phyloP scores from a whole-genome alignment of 1,140 invertebrate species.

The Calliopsis andreniformis region DNA sequence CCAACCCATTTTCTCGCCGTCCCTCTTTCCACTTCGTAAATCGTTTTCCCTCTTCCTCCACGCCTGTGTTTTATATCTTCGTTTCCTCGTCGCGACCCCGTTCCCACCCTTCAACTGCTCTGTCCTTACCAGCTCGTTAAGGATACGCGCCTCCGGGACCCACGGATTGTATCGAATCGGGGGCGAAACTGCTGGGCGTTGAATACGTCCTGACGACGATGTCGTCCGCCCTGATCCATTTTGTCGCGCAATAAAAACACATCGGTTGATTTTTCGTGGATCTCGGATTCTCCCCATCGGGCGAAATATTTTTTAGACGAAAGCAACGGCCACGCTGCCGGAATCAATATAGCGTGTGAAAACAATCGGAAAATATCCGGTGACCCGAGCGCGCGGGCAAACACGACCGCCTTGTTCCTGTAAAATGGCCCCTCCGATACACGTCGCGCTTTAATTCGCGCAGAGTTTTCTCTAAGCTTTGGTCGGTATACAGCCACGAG shows the following conservation, averaged over 20 bases:
- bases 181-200: constrained; percentile 38
- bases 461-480: constrained; percentile 35
- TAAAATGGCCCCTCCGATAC: constrained; percentile 25
- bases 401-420: neutral
- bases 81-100: neutral
- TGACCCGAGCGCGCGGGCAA: constrained; percentile 15
- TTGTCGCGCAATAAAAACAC: constrained; percentile 16
- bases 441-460: constrained; percentile 42
- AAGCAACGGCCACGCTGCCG: constrained; percentile 11
- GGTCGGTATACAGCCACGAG: constrained; percentile 52
- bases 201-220: constrained; percentile 14
- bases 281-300: neutral
- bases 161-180: constrained; percentile 49
- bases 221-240: neutral
- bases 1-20: neutral
- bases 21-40: constrained; percentile 5
- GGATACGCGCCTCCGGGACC: constrained; percentile 24
- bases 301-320: constrained; percentile 14
- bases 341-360: constrained; percentile 33
- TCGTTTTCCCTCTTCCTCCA: neutral
- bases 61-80: neutral
- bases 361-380: constrained; percentile 29
- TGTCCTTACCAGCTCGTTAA: constrained; percentile 49
- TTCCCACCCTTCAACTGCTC: neutral
- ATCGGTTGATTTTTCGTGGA: neutral